Conservation (phyloP, 2,113 vertebrate genomes). For the Prietella phreatophila region DNA sequence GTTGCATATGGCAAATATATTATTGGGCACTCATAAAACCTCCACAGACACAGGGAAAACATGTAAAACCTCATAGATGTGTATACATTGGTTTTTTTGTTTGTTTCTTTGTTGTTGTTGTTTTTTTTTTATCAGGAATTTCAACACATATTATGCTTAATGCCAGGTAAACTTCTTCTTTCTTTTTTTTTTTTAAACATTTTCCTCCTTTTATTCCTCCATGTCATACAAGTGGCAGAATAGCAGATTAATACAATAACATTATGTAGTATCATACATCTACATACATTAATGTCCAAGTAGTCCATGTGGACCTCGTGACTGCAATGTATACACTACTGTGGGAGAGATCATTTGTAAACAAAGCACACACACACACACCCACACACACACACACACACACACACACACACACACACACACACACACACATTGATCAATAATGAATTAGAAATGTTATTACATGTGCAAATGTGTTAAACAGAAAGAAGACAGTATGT, state of each 20-base stretch:
- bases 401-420: not conserved
- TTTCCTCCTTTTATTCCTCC: not conserved
- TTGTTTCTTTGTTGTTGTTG: too few relatives aligned
- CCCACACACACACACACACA: not conserved
- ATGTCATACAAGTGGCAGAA: not conserved
- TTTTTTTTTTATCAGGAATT: not conserved
- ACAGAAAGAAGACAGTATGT: constrained; percentile 24
- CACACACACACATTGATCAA: not conserved
- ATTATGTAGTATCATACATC: not conserved
- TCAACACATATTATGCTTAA: not conserved
- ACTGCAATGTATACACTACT: not conserved
- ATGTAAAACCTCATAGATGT: not conserved
- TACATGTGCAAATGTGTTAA: constrained; percentile 22
- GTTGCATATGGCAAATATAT: not conserved
- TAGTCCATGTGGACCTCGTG: not conserved
- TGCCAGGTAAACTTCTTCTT: not conserved
- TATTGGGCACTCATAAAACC: too few relatives aligned
- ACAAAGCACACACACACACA: not conserved
- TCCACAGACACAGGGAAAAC: not conserved
- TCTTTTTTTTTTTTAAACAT: not conserved
- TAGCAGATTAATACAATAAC: not conserved
- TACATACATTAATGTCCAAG: not conserved
- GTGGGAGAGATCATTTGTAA: not conserved
- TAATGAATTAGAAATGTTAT: not conserved
- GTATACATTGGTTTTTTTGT: not conserved